Conservation (phyloP, 2,888 invertebrate genomes). For the Rhyacophila evoluta region DNA sequence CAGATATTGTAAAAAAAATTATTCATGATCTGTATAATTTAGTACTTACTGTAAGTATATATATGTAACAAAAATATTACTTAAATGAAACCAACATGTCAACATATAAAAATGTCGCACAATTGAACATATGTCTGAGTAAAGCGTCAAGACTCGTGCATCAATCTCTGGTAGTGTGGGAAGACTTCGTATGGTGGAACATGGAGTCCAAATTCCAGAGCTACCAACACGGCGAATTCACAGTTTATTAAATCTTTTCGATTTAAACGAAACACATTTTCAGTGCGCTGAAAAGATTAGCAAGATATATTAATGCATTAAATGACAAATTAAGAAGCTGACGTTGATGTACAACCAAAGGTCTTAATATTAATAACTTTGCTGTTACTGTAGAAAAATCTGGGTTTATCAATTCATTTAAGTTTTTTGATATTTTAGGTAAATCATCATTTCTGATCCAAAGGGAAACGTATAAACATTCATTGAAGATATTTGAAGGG, state of each 20-base stretch:
- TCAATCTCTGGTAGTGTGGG: conserved; percentile 94
- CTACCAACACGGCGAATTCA: conserved; percentile 95
- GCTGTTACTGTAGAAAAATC: too few species aligned
- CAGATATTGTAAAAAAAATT: too few species aligned
- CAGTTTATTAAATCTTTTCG: conserved; percentile 90
- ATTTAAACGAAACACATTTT: conserved; percentile 90
- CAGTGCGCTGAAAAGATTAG: conserved; percentile 84
- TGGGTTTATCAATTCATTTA: too few species aligned
- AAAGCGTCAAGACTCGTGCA: conserved; percentile 87
- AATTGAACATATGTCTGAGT: not conserved
- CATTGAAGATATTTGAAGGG: too few species aligned
- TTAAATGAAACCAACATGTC: not conserved
- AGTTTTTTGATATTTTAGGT: too few species aligned
- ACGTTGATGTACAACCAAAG: too few species aligned
- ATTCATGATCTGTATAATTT: too few species aligned
- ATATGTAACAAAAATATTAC: not conserved
- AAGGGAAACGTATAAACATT: too few species aligned
- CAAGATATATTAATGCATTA: too few species aligned
- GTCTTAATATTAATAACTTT: too few species aligned
- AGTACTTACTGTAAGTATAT: not conserved
- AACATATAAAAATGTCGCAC: conserved; percentile 9
- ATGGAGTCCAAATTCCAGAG: conserved; percentile 94
- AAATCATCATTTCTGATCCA: too few species aligned
- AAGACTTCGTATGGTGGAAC: conserved; percentile 92
- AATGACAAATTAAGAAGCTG: too few species aligned